Conservation (phyloP, 2,113 vertebrate species). For the Sander vitreus region DNA sequence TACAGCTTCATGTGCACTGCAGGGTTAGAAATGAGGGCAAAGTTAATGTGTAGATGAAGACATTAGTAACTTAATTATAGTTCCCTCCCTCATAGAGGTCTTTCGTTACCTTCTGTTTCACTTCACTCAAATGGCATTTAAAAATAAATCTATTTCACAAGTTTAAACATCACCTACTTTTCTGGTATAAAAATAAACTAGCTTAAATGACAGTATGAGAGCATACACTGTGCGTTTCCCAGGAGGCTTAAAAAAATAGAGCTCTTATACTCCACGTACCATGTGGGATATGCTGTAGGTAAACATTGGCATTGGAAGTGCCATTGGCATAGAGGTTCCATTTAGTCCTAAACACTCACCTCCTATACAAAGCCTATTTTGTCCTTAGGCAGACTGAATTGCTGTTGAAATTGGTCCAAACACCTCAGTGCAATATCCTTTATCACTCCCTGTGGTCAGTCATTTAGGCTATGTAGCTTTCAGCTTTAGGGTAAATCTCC, state of each 20-base stretch:
- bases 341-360: conserved; percentile 52
- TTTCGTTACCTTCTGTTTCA: conserved; percentile 37
- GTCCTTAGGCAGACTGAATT: conserved; percentile 26
- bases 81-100: conserved; percentile 21
- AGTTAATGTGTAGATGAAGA: conserved; percentile 53
- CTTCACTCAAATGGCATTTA: conserved; percentile 48
- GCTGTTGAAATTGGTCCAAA: conserved; percentile 48
- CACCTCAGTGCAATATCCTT: conserved; percentile 31
- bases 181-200: conserved; percentile 38
- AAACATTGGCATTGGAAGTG: not conserved
- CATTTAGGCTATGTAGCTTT: conserved; percentile 57
- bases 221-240: conserved; percentile 40
- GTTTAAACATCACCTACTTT: conserved; percentile 50
- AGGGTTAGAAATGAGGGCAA: conserved; percentile 7
- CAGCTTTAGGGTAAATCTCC: conserved; percentile 56
- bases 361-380: conserved; percentile 22
- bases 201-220: conserved; percentile 60
- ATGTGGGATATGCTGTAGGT: conserved; percentile 34
- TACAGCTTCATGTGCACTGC: not conserved
- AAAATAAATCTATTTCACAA: conserved; percentile 55
- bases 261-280: conserved; percentile 38
- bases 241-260: conserved; percentile 55
- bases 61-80: conserved; percentile 58
- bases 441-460: conserved; percentile 56
- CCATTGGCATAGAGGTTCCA: conserved; percentile 21